A percentile compares a stretch with the other conserved stretches of the same genome.
Evolutionary conservation across 2,113 vertebrate species (phyloP).

Genomic region (Plotosus lineatus): DNA sequence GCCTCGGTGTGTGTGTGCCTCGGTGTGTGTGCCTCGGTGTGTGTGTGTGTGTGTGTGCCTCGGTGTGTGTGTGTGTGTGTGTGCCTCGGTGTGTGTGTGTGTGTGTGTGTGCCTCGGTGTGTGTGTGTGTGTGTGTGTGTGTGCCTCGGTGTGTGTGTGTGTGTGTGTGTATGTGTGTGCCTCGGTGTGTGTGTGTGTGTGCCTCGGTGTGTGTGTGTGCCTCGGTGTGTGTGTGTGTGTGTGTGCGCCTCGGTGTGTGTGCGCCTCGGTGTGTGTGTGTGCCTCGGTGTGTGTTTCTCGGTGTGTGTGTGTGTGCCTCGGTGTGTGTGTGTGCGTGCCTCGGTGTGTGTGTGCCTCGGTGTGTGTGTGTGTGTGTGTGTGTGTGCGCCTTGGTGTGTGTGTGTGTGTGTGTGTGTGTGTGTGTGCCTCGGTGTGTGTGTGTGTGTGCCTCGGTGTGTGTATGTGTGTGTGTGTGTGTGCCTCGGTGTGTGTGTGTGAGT

Average conservation of each 20-base stretch:
- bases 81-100: no score
- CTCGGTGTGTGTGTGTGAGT: not conserved
- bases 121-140: not conserved
- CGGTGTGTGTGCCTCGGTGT: not conserved
- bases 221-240: no score
- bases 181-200: not conserved
- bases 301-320: not conserved
- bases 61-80: no score
- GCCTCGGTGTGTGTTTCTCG: not conserved
- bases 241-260: no score
- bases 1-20: not conserved
- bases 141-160: not conserved
- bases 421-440: no score
- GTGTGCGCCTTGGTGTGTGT: no score
- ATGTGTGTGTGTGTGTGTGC: not conserved
- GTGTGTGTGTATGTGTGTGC: not conserved
- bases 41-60: no score
- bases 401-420: no score
- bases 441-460: not conserved
- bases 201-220: no score
- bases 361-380: no score
- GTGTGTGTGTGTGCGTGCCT: constrained; percentile 66
- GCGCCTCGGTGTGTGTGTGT: no score
- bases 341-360: not conserved
- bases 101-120: no score